Conservation (phyloP, 2,113 vertebrate genomes). For the Pelobates fuscus region DNA sequence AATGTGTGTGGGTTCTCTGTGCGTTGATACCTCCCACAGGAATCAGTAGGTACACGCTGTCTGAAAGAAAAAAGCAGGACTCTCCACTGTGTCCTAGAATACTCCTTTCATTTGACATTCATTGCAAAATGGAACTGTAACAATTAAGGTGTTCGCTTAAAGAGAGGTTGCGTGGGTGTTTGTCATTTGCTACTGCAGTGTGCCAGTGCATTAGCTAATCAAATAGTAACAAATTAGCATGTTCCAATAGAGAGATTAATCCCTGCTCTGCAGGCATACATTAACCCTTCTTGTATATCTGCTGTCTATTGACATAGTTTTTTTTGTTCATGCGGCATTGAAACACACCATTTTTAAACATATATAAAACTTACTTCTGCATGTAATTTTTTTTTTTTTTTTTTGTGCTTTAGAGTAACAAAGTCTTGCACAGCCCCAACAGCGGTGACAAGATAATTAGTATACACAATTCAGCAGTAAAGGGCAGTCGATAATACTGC, state of each 20-base stretch:
- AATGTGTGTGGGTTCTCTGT: conserved; percentile 42
- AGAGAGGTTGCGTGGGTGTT: conserved; percentile 39
- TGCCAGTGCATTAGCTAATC: conserved; percentile 46
- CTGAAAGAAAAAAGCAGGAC: conserved; percentile 32
- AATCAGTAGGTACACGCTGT: conserved; percentile 8
- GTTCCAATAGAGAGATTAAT: conserved; percentile 42
- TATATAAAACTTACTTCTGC: no score
- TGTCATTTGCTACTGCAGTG: conserved; percentile 22
- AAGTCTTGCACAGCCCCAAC: no score
- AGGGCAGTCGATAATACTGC: no score
- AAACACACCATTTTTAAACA: no score
- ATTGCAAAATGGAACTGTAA: conserved; percentile 34
- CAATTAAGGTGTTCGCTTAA: conserved; percentile 42
- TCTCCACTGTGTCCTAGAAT: conserved; percentile 26
- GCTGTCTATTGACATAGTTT: no score
- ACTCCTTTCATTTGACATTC: conserved; percentile 27
- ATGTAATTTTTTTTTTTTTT: no score
- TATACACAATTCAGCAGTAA: no score
- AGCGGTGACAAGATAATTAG: no score
- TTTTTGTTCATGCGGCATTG: no score
- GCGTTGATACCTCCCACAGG: conserved; percentile 31
- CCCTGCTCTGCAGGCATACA: background rate
- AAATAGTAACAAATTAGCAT: conserved; percentile 44
- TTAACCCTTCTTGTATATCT: conserved; percentile 17
- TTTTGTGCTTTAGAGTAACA: no score